Conservation (phyloP, 2,113 vertebrate species). For the Edolisoma coerulescens region DNA sequence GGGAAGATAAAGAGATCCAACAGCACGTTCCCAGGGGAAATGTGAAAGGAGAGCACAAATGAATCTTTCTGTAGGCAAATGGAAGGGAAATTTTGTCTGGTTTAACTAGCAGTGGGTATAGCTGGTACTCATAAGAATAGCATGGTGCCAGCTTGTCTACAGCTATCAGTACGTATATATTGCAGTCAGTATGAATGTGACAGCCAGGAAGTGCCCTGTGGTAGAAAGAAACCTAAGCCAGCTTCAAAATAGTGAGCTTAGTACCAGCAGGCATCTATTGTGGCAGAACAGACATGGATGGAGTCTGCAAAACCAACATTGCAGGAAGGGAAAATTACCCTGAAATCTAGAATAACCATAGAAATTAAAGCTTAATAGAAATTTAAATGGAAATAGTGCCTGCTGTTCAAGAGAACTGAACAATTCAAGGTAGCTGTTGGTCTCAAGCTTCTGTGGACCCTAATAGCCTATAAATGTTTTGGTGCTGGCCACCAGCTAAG, state of each 20-base stretch:
- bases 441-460: not conserved
- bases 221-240: not conserved
- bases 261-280: not conserved
- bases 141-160: conserved; percentile 35
- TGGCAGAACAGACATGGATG: not conserved
- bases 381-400: not conserved
- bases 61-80: not conserved
- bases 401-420: not conserved
- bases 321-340: not conserved
- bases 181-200: conserved; percentile 18
- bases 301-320: not conserved
- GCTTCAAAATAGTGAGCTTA: not conserved
- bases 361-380: not conserved
- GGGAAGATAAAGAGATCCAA: conserved; percentile 17
- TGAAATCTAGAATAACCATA: not conserved
- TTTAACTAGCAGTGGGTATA: conserved; percentile 22
- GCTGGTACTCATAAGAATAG: not conserved
- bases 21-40: not conserved
- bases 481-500: not conserved
- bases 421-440: not conserved
- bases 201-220: not conserved
- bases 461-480: not conserved
- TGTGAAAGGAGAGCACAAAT: not conserved
- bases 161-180: conserved; percentile 17
- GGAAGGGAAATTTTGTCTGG: not conserved